A percentile compares a stretch with the other conserved stretches of the same genome.
Conservation (phyloP, 2,888 invertebrate species). For the Smittia sp. region DNA sequence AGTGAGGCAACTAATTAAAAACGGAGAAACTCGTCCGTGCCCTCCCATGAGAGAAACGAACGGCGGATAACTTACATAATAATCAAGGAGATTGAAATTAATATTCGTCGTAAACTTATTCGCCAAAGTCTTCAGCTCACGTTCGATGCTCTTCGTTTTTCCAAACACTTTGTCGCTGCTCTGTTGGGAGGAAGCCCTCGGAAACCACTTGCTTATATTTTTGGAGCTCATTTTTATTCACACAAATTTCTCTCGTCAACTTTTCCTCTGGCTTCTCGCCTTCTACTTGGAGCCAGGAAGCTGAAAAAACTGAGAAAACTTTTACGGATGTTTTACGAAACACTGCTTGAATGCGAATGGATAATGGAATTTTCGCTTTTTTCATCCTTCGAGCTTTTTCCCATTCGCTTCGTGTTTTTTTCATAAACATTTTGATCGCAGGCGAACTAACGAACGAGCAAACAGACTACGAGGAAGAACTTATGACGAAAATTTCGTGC, state of each 20-base stretch:
- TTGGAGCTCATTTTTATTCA: conserved; percentile 29
- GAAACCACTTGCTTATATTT: conserved; percentile 34
- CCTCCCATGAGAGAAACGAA: conserved; percentile 3
- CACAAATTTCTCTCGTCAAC: background rate
- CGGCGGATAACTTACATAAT: conserved; percentile 47
- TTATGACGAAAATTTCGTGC: conserved; percentile 16
- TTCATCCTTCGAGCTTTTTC: conserved; percentile 7
- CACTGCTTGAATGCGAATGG: conserved; percentile 30
- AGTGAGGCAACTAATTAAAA: conserved; percentile 31
- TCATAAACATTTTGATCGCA: background rate
- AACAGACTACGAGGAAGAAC: background rate
- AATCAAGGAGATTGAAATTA: conserved; percentile 50
- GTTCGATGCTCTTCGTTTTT: conserved; percentile 49
- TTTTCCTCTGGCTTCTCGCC: background rate
- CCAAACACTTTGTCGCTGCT: conserved; percentile 47
- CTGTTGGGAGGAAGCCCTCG: conserved; percentile 5
- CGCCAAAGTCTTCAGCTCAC: conserved; percentile 49
- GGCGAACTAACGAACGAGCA: background rate
- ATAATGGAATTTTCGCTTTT: conserved; percentile 15
- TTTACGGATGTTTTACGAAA: conserved; percentile 32
- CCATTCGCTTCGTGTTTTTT: background rate
- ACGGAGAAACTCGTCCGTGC: background rate
- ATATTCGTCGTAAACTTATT: conserved; percentile 52
- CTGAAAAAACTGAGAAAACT: background rate
- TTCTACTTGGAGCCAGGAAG: conserved; percentile 22